Evolutionary conservation across 2,888 invertebrate species (phyloP).

Genomic region (Hydroisotoma schaefferi): DNA sequence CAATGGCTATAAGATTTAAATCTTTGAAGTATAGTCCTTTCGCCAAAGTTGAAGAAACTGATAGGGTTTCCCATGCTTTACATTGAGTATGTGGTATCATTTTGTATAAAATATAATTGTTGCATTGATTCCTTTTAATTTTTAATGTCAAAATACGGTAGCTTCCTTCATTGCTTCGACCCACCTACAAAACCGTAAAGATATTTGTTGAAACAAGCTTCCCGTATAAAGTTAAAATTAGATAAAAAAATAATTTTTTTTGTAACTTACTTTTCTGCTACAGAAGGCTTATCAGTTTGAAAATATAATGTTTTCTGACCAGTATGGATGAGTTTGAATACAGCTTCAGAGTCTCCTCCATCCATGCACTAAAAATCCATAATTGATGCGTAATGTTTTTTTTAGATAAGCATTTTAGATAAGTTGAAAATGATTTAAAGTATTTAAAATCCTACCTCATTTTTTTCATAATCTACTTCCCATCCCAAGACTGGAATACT

Average conservation of each 20-base stretch:
- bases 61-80: too few relatives aligned
- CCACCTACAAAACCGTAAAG: conserved; percentile 48
- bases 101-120: too few relatives aligned
- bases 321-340: conserved; percentile 56
- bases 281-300: conserved; percentile 53
- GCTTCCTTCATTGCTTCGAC: conserved; percentile 47
- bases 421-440: too few relatives aligned
- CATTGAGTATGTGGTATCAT: too few relatives aligned
- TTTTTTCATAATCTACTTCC: conserved; percentile 50
- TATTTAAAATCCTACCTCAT: conserved; percentile 19
- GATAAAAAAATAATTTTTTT: conserved; percentile 8
- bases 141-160: conserved; percentile 44
- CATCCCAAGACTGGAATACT: conserved; percentile 58
- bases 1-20: too few relatives aligned
- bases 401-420: too few relatives aligned
- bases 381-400: neutral
- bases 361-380: conserved; percentile 51
- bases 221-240: neutral
- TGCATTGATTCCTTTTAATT: too few relatives aligned
- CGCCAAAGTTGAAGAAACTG: too few relatives aligned
- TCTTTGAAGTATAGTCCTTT: too few relatives aligned
- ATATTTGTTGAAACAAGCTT: conserved; percentile 10
- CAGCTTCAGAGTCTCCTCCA: conserved; percentile 53
- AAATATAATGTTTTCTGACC: conserved; percentile 55
- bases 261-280: conserved; percentile 52